phyloP scores from a whole-genome alignment of 1,140 invertebrate genomes.

The Oncopeltus fasciatus region DNA sequence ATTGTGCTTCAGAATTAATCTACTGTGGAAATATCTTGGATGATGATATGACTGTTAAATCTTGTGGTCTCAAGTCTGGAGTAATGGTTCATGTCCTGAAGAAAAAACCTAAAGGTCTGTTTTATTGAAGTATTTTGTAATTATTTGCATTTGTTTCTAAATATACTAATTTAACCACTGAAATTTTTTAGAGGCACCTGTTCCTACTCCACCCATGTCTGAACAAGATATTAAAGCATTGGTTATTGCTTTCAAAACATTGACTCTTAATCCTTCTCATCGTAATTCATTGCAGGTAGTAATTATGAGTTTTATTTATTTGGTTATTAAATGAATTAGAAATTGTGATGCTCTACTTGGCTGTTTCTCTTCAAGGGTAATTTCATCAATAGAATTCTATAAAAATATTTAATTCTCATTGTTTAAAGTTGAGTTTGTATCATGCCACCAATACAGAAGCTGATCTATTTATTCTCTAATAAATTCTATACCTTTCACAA shows the following conservation, averaged over 20 bases:
- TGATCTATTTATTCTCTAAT: too few relatives aligned
- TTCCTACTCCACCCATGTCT: slow-evolving; percentile 27
- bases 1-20: slow-evolving; percentile 33
- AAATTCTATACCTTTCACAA: too few relatives aligned
- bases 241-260: slow-evolving; percentile 33
- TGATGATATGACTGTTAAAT: slow-evolving; percentile 33
- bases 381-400: too few relatives aligned
- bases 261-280: slow-evolving; percentile 33
- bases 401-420: too few relatives aligned
- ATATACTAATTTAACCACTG: neutral
- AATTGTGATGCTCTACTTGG: too few relatives aligned
- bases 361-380: too few relatives aligned
- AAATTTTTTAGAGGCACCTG: slow-evolving; percentile 21
- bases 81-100: slow-evolving; percentile 37
- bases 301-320: too few relatives aligned
- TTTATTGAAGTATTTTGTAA: neutral
- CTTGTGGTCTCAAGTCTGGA: slow-evolving; percentile 36
- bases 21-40: slow-evolving; percentile 39
- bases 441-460: too few relatives aligned
- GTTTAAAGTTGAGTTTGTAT: too few relatives aligned
- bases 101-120: slow-evolving; percentile 30
- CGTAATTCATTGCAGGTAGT: slow-evolving; percentile 36
- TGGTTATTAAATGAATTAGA: too few relatives aligned
- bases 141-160: neutral
- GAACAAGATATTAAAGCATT: slow-evolving; percentile 33